Conservation (phyloP, 2,888 invertebrate genomes). For the Idaea straminata region DNA sequence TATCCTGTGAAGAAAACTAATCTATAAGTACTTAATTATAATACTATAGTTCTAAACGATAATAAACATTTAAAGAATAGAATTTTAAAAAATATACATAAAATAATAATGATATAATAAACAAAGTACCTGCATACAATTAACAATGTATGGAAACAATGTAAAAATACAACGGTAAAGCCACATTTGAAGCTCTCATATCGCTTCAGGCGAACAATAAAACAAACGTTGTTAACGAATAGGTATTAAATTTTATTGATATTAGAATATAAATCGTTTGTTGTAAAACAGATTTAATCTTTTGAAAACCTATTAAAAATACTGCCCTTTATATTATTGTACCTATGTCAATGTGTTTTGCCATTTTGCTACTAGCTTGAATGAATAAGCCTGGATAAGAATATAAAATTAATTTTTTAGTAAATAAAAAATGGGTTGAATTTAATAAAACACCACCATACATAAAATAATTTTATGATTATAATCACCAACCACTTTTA, state of each 20-base stretch:
- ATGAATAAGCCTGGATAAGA: too few species aligned
- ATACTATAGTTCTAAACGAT: neutral
- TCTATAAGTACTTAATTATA: neutral
- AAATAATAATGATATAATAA: neutral
- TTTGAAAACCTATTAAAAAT: neutral
- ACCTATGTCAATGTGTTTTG: neutral
- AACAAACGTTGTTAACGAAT: conserved; percentile 24
- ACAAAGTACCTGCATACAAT: neutral
- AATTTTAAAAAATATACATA: neutral
- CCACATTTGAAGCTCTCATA: conserved; percentile 44
- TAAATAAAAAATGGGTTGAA: neutral
- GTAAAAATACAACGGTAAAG: conserved; percentile 27
- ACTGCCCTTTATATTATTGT: neutral
- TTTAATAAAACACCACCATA: neutral
- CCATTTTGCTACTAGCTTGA: neutral
- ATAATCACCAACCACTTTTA: neutral
- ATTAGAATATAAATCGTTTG: conserved; percentile 12
- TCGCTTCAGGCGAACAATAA: conserved; percentile 25
- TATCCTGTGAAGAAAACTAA: conserved; percentile 2
- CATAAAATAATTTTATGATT: neutral
- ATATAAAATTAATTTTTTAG: neutral
- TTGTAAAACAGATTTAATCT: neutral
- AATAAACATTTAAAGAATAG: too few species aligned
- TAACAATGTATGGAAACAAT: neutral
- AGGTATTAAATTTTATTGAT: conserved; percentile 34